phyloP scores from a whole-genome alignment of 2,113 vertebrate species.

The Toxotes chatareus region DNA sequence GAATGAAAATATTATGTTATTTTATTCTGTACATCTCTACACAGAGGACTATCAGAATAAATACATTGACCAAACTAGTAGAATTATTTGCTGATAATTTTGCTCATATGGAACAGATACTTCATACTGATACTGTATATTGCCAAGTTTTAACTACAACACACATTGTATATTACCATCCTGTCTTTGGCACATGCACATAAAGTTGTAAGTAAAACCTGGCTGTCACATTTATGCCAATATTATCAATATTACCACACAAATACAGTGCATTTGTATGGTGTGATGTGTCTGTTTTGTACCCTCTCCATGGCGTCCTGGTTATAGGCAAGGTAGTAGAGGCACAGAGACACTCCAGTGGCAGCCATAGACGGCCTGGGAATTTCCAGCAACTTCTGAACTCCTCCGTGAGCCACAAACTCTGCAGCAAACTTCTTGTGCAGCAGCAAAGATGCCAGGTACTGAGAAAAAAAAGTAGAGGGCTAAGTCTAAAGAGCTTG shows the following conservation, averaged over 20 bases:
- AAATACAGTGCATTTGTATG: neutral
- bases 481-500: neutral
- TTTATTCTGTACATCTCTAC: neutral
- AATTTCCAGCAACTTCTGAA: slow-evolving; percentile 97
- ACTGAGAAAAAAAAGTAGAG: slow-evolving; percentile 79
- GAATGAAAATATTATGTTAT: neutral
- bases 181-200: neutral
- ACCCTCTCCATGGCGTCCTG: slow-evolving; percentile 99
- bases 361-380: slow-evolving; percentile 98
- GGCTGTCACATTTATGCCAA: neutral
- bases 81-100: neutral
- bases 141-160: neutral
- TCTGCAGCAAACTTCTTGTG: slow-evolving; percentile 99
- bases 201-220: neutral
- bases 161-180: neutral
- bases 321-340: slow-evolving; percentile 98
- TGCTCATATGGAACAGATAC: neutral
- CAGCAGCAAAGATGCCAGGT: slow-evolving; percentile 95
- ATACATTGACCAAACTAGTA: neutral
- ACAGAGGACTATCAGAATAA: neutral
- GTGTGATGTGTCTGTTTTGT: slow-evolving; percentile 45
- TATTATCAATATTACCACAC: neutral
- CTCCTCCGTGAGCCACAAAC: slow-evolving; percentile 98
- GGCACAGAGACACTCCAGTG: slow-evolving; percentile 97
- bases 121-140: neutral